These are phyloP conservation scores for Papilio gigon DNA, from an alignment of 2,888 invertebrate genomes.

Conservation along the genomic window DNA sequence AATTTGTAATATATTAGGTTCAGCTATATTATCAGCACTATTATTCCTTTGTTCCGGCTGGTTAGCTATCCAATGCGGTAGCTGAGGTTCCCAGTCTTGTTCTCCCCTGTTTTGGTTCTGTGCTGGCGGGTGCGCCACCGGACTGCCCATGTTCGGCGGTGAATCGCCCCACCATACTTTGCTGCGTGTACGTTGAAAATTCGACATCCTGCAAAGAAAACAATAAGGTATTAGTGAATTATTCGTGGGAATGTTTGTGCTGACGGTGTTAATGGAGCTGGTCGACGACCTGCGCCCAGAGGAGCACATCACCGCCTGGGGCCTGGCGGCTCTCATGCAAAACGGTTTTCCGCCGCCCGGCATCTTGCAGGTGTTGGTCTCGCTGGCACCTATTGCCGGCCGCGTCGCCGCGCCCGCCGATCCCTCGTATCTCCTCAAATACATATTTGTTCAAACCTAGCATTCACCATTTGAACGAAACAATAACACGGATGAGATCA, in stretches of 20 bases:
- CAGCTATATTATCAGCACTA: constrained; percentile 67
- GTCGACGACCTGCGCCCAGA: constrained; percentile 84
- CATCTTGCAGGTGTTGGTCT: constrained; percentile 71
- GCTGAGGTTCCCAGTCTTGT: constrained; percentile 78
- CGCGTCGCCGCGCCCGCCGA: too few species aligned
- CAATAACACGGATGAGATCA: too few species aligned
- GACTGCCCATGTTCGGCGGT: constrained; percentile 72
- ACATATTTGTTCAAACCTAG: too few species aligned
- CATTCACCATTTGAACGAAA: too few species aligned
- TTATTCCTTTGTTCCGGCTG: constrained; percentile 71
- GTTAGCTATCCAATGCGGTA: constrained; percentile 79
- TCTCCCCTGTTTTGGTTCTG: constrained; percentile 68
- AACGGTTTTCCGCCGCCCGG: constrained; percentile 86
- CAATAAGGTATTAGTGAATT: constrained; percentile 60
- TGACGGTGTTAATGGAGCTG: constrained; percentile 75
- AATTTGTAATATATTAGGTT: constrained; percentile 62
- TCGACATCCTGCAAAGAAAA: constrained; percentile 83
- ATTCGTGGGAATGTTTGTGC: constrained; percentile 71
- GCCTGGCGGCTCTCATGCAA: constrained; percentile 89
- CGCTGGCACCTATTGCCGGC: constrained; percentile 76
- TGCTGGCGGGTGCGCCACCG: constrained; percentile 64
- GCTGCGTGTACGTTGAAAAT: constrained; percentile 85
- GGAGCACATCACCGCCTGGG: constrained; percentile 88
- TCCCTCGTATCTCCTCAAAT: too few species aligned
- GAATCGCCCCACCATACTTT: constrained; percentile 86